Percentiles rank a stretch among this genome's conserved stretches.
Conservation (phyloP, 2,113 vertebrate genomes). For the Morone saxatilis region DNA sequence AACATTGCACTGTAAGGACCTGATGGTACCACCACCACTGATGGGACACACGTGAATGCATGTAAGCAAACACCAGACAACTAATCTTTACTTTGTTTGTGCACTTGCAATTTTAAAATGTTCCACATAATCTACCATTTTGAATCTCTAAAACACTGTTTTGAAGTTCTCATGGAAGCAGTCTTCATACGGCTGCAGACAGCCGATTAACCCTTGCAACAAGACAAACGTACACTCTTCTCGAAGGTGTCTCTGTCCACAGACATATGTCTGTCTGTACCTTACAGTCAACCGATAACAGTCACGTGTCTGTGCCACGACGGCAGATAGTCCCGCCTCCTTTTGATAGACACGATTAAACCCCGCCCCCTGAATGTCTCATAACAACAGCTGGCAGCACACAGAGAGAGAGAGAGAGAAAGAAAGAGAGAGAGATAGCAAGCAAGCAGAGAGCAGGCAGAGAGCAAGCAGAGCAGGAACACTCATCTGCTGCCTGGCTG, state of each 20-base stretch:
- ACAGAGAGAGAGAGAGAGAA: background rate
- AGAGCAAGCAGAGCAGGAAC: constrained; percentile 17
- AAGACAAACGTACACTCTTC: background rate
- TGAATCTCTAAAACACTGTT: background rate
- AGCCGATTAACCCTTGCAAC: background rate
- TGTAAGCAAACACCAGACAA: background rate
- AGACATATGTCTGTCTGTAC: background rate
- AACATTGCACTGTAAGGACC: too few relatives aligned
- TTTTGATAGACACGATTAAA: constrained; percentile 23
- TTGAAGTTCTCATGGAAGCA: background rate
- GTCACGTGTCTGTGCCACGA: constrained; percentile 59
- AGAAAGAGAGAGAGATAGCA: background rate
- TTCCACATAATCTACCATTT: too few relatives aligned
- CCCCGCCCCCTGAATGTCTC: constrained; percentile 64
- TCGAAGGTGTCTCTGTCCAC: too few relatives aligned
- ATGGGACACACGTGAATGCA: background rate
- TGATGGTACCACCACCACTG: too few relatives aligned
- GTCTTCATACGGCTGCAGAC: too few relatives aligned
- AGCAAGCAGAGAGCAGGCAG: too few relatives aligned
- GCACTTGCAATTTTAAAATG: background rate
- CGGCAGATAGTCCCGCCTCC: constrained; percentile 49
- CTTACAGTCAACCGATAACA: background rate
- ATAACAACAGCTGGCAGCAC: constrained; percentile 66
- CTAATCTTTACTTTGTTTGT: background rate
- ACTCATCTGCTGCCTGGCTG: constrained; percentile 37